Evolutionary conservation across 2,888 invertebrate genomes (phyloP).

Genomic region (Sturmia bella): DNA sequence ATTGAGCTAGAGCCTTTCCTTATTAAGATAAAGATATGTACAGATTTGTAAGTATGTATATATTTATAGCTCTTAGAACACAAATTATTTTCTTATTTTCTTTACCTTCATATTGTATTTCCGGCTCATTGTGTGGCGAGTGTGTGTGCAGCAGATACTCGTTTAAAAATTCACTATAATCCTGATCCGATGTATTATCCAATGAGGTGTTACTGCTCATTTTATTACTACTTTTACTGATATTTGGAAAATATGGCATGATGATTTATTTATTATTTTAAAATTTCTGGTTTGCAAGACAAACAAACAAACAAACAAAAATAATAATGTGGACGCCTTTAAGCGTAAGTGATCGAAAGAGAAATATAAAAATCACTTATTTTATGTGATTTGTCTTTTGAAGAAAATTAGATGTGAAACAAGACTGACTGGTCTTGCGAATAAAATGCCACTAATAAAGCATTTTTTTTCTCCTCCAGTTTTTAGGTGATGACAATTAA

Average conservation of each 20-base stretch:
- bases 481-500: slow-evolving; percentile 43
- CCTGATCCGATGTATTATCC: slow-evolving; percentile 80
- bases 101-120: slow-evolving; percentile 80
- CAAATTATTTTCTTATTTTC: not conserved
- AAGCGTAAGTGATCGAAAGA: not conserved
- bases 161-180: slow-evolving; percentile 80
- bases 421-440: slow-evolving; percentile 63
- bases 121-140: slow-evolving; percentile 78
- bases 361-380: no score
- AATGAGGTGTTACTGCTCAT: slow-evolving; percentile 76
- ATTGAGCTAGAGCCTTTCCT: no score
- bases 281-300: slow-evolving; percentile 13
- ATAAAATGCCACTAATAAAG: slow-evolving; percentile 51
- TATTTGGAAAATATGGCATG: slow-evolving; percentile 75
- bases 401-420: slow-evolving; percentile 37
- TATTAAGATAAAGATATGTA: no score
- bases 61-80: no score
- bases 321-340: not conserved
- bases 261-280: slow-evolving; percentile 46
- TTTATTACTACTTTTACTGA: slow-evolving; percentile 72
- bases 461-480: slow-evolving; percentile 49
- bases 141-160: slow-evolving; percentile 80
- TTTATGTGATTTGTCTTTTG: not conserved
- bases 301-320: no score
- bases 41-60: no score